A percentile compares a stretch with the other conserved stretches of the same genome.
Evolutionary conservation across 2,888 invertebrate genomes (phyloP).

Genomic region (Silvanus unidentatus): DNA sequence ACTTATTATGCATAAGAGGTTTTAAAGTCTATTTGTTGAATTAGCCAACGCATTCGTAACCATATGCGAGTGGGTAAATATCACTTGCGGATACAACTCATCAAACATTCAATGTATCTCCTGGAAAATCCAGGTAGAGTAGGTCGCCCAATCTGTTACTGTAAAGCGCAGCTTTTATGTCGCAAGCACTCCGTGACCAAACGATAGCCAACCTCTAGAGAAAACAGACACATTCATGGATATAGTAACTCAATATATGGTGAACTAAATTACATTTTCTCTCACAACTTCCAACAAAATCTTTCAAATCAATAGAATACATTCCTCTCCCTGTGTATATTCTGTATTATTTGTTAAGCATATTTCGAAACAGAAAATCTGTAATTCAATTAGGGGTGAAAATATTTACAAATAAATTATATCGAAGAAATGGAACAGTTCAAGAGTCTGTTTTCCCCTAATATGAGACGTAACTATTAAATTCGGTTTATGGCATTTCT

Average conservation of each 20-base stretch:
- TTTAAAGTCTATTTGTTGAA: neutral
- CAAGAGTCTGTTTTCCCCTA: no score
- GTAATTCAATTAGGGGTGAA: neutral
- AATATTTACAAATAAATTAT: no score
- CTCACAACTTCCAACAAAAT: conserved; percentile 5
- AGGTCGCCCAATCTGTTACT: conserved; percentile 20
- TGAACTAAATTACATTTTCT: conserved; percentile 21
- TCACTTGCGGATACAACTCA: conserved; percentile 8
- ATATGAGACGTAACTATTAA: no score
- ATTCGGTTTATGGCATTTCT: no score
- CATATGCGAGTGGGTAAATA: conserved; percentile 1
- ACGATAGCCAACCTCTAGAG: conserved; percentile 19
- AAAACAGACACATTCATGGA: conserved; percentile 21
- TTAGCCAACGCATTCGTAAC: neutral
- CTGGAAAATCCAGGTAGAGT: conserved; percentile 15
- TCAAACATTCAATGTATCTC: conserved; percentile 23
- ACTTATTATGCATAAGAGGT: conserved; percentile 1
- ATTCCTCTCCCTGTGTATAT: conserved; percentile 11
- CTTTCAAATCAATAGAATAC: conserved; percentile 18
- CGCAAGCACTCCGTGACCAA: conserved; percentile 15
- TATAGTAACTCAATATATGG: conserved; percentile 17
- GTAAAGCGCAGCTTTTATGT: conserved; percentile 23
- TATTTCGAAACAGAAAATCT: conserved; percentile 6
- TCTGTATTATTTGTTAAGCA: conserved; percentile 20
- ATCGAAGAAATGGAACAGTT: no score